These are phyloP conservation scores for Calephelis nemesis DNA, from an alignment of 1,140 invertebrate genomes.

Conservation along the genomic window DNA sequence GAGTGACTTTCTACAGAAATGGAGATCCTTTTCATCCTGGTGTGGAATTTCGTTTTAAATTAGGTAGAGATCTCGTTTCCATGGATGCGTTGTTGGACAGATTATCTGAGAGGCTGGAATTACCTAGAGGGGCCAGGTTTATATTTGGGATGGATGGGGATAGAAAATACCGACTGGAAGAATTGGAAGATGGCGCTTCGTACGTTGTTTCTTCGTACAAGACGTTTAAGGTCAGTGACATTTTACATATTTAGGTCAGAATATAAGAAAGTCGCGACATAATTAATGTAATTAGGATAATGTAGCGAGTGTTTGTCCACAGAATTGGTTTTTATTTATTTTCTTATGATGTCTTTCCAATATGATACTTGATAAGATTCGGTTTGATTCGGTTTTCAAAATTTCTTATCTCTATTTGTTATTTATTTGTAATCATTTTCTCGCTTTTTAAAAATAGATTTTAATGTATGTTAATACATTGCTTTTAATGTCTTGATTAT, in stretches of 20 bases:
- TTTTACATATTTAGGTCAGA: conserved; percentile 20
- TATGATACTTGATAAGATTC: too few species aligned
- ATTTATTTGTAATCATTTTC: too few species aligned
- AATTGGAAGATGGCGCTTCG: conserved; percentile 92
- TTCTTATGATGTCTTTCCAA: too few species aligned
- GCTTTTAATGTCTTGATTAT: too few species aligned
- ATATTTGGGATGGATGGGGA: conserved; percentile 95
- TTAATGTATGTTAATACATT: too few species aligned
- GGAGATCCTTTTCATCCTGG: conserved; percentile 95
- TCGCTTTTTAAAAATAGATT: too few species aligned
- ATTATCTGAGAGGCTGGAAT: conserved; percentile 88
- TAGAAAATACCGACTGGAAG: conserved; percentile 89
- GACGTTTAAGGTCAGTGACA: conserved; percentile 89
- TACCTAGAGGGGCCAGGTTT: conserved; percentile 91
- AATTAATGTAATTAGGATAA: background rate
- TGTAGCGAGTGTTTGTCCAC: too few species aligned
- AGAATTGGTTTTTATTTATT: too few species aligned
- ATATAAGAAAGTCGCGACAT: background rate
- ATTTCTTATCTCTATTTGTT: too few species aligned
- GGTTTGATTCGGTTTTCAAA: too few species aligned
- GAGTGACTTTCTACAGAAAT: conserved; percentile 95
- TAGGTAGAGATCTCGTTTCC: conserved; percentile 91
- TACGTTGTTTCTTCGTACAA: conserved; percentile 96
- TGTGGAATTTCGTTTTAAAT: conserved; percentile 92
- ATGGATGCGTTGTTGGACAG: conserved; percentile 92